phyloP scores from a whole-genome alignment of 2,888 invertebrate genomes.

The Busseola fusca region DNA sequence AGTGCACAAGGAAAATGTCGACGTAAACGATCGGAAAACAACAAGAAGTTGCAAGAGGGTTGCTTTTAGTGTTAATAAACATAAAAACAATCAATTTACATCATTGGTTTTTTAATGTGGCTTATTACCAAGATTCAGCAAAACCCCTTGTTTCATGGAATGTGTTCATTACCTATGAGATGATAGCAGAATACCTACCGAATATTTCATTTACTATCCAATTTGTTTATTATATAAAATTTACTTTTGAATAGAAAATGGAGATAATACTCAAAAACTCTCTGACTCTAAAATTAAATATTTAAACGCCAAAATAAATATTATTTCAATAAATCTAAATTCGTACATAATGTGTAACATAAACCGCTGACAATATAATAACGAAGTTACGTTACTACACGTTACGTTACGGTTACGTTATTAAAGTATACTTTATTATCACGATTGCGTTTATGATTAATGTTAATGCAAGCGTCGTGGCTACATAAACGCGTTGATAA shows the following conservation, averaged over 20 bases:
- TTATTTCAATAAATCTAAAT: slow-evolving; percentile 12
- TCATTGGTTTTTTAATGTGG: slow-evolving; percentile 2
- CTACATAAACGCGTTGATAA: slow-evolving; percentile 36
- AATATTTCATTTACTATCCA: not conserved
- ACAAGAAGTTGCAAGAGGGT: slow-evolving; percentile 24
- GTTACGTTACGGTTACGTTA: no score
- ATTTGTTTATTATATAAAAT: not conserved
- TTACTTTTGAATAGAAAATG: slow-evolving; percentile 1
- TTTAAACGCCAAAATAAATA: not conserved
- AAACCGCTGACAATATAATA: slow-evolving; percentile 16
- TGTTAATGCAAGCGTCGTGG: slow-evolving; percentile 39
- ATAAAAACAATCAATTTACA: not conserved
- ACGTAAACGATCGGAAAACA: slow-evolving; percentile 39
- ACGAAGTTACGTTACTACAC: no score
- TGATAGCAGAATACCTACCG: not conserved
- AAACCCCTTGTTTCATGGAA: not conserved
- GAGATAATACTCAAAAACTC: not conserved
- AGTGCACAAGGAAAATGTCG: slow-evolving; percentile 42
- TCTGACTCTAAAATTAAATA: not conserved
- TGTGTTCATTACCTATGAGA: not conserved
- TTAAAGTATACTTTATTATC: slow-evolving; percentile 19
- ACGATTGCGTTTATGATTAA: slow-evolving; percentile 34
- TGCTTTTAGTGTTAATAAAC: slow-evolving; percentile 37
- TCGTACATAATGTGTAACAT: slow-evolving; percentile 3
- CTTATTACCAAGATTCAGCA: slow-evolving; percentile 1